These are phyloP conservation scores for Microcebus tavaratra DNA, from an alignment of 2,113 vertebrate species.

Conservation along the genomic window DNA sequence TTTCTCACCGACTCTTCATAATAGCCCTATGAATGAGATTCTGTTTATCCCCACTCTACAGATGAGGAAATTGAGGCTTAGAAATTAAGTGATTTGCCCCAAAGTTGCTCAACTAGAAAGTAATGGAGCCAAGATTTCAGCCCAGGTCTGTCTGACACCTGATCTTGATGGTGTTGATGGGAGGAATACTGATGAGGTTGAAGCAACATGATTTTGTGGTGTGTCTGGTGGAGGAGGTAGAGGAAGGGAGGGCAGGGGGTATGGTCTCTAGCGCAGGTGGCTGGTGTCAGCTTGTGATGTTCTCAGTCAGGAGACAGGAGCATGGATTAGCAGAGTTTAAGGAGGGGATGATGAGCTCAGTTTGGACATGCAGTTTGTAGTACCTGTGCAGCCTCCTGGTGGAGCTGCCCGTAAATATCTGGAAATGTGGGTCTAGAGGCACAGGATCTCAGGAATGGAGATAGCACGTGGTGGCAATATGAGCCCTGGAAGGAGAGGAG, in stretches of 20 bases:
- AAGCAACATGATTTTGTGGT: neutral
- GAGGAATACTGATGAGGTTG: neutral
- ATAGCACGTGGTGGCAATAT: neutral
- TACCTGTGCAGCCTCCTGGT: neutral
- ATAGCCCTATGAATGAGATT: neutral
- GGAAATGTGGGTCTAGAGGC: neutral
- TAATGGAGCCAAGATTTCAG: neutral
- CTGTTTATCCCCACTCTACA: neutral
- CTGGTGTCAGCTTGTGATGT: neutral
- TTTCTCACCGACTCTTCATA: neutral
- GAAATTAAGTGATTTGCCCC: neutral
- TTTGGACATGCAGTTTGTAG: neutral
- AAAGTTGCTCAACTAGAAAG: neutral
- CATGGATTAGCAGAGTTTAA: neutral
- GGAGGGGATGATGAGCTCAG: neutral
- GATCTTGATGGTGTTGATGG: neutral
- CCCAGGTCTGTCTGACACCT: neutral
- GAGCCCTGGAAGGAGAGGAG: neutral
- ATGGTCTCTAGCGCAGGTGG: neutral
- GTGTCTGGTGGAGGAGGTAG: neutral
- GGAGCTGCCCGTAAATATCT: neutral
- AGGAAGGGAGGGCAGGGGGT: neutral
- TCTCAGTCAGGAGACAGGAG: neutral
- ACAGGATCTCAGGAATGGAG: neutral
- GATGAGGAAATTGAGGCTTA: conserved; percentile 15